Conservation (phyloP, 2,888 invertebrate species). For the Ormyrus pomaceus region DNA sequence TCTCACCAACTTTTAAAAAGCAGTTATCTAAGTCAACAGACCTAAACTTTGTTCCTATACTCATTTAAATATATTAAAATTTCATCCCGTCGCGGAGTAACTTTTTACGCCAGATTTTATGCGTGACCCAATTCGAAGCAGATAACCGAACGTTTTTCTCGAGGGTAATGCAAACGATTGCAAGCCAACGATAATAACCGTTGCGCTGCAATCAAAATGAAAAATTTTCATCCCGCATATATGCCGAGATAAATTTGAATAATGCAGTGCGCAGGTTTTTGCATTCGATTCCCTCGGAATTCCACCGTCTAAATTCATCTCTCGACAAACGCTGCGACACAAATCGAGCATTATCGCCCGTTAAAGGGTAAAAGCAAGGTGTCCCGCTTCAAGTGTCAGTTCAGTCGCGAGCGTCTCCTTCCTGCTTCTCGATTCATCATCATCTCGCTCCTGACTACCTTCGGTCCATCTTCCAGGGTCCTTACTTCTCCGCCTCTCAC, state of each 20-base stretch:
- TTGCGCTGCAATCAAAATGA: neutral
- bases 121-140: neutral
- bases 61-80: too few relatives aligned
- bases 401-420: neutral
- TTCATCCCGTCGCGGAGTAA: too few relatives aligned
- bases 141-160: neutral
- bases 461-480: slow-evolving; percentile 15
- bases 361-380: slow-evolving; percentile 2
- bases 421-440: slow-evolving; percentile 39
- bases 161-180: neutral
- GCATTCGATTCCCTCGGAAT: too few relatives aligned
- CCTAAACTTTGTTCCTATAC: too few relatives aligned
- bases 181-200: neutral
- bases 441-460: slow-evolving; percentile 24
- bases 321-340: too few relatives aligned
- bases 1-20: too few relatives aligned
- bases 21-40: too few relatives aligned
- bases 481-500: slow-evolving; percentile 12
- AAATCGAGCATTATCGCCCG: slow-evolving; percentile 11
- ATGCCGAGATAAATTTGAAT: neutral
- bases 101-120: neutral
- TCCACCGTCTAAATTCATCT: too few relatives aligned
- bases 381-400: neutral
- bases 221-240: neutral
- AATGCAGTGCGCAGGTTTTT: neutral